These are phyloP conservation scores for Oncorhynchus tshawytscha DNA, from an alignment of 2,113 vertebrate genomes.

Conservation along the genomic window DNA sequence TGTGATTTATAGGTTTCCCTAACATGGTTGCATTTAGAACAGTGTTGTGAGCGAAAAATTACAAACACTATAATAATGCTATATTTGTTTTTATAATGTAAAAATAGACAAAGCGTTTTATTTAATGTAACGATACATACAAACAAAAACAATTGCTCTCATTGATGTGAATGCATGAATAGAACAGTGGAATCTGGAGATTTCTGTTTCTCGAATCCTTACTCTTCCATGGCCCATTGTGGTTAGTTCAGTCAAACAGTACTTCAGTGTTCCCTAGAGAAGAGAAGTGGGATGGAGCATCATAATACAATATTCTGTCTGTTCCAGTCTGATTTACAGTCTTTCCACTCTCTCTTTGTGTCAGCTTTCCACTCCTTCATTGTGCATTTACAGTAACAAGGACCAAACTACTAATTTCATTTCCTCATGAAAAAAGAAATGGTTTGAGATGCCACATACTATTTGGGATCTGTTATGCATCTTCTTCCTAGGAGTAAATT, in stretches of 20 bases:
- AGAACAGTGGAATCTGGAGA: slow-evolving; percentile 65
- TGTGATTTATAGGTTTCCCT: not conserved
- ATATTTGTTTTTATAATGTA: not conserved
- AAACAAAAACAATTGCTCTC: slow-evolving; percentile 59
- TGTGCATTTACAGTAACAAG: slow-evolving; percentile 60
- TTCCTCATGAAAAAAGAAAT: slow-evolving; percentile 20
- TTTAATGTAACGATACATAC: slow-evolving; percentile 44
- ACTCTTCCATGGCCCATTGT: slow-evolving; percentile 62
- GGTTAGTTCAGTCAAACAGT: slow-evolving; percentile 53
- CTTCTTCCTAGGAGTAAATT: not conserved
- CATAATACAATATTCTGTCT: slow-evolving; percentile 70
- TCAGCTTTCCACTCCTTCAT: slow-evolving; percentile 60
- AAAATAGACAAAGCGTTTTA: slow-evolving; percentile 55
- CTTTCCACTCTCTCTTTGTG: slow-evolving; percentile 62
- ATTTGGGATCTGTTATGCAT: not conserved
- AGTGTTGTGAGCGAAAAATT: not conserved
- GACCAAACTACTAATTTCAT: slow-evolving; percentile 34
- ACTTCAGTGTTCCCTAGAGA: slow-evolving; percentile 67
- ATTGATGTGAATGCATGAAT: slow-evolving; percentile 65
- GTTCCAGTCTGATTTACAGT: slow-evolving; percentile 61
- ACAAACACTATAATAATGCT: not conserved
- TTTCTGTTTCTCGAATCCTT: slow-evolving; percentile 52
- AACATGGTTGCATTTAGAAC: not conserved
- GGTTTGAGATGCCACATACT: not conserved
- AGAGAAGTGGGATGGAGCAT: slow-evolving; percentile 69